Percentiles rank a stretch among this genome's conserved stretches.
Conservation (phyloP, 2,888 invertebrate genomes). For the Stratiomys singularior region DNA sequence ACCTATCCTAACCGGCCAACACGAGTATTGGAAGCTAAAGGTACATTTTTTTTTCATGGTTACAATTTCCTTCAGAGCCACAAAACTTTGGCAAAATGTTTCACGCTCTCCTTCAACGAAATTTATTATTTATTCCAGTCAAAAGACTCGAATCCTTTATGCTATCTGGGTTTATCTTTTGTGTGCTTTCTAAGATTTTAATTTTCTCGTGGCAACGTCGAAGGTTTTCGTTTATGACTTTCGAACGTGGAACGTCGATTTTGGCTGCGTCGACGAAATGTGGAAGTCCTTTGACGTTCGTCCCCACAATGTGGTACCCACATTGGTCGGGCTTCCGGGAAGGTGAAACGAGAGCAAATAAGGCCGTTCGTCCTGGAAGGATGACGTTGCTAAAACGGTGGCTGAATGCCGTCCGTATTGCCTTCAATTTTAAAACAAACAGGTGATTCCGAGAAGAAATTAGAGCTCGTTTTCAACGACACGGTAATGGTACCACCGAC, state of each 20-base stretch:
- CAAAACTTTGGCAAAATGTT: neutral
- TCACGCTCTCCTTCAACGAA: neutral
- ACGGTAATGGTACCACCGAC: neutral
- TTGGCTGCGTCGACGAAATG: no score
- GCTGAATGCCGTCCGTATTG: constrained; percentile 18
- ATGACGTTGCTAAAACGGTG: neutral
- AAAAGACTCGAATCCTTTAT: neutral
- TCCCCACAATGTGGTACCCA: neutral
- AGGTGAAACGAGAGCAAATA: neutral
- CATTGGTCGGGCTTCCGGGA: neutral
- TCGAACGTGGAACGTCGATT: constrained; percentile 7
- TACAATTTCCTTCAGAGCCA: neutral
- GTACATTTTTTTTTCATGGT: constrained; percentile 5
- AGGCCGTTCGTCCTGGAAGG: neutral
- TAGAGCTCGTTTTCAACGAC: constrained; percentile 8
- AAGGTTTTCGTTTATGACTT: constrained; percentile 38
- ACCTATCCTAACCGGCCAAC: neutral
- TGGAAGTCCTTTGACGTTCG: neutral
- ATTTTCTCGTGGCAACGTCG: constrained; percentile 30
- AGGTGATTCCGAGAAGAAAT: constrained; percentile 41
- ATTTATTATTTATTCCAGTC: constrained; percentile 42
- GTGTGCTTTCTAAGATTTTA: constrained; percentile 36
- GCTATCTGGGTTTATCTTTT: constrained; percentile 17
- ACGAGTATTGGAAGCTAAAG: neutral
- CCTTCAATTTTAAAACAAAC: constrained; percentile 36